A percentile compares a stretch with the other conserved stretches of the same genome.
phyloP scores from a whole-genome alignment of 92 coral and sea anemone species.

The Galaxea fascicularis region DNA sequence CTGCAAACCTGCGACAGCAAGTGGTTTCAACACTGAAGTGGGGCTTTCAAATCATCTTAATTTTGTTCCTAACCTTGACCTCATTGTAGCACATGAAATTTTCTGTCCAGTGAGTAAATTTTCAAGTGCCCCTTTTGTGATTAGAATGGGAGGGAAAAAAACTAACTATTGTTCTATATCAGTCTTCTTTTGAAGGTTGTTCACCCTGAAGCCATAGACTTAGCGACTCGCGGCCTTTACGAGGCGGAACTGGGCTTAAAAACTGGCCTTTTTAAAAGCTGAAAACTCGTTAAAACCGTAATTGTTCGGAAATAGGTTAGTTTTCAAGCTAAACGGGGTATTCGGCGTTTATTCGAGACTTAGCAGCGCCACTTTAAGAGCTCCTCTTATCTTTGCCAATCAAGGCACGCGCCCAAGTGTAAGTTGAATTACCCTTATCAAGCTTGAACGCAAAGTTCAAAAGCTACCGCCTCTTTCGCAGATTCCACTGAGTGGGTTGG shows the following conservation, averaged over 20 bases:
- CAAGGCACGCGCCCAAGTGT: conserved; percentile 63
- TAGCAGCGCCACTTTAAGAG: conserved; percentile 69
- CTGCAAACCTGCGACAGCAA: neutral
- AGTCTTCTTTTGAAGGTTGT: neutral
- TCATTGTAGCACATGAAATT: neutral
- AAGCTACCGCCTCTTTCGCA: conserved; percentile 80
- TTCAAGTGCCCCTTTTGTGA: conserved; percentile 35
- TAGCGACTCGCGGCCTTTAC: conserved; percentile 20
- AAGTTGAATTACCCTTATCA: conserved; percentile 78
- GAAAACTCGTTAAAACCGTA: conserved; percentile 50
- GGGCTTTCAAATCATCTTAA: conserved; percentile 4
- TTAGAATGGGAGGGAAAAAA: conserved; percentile 30
- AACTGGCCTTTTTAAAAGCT: conserved; percentile 21
- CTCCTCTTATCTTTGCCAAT: conserved; percentile 54
- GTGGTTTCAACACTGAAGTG: neutral
- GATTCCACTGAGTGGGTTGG: conserved; percentile 69
- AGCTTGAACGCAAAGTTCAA: conserved; percentile 72
- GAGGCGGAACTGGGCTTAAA: conserved; percentile 23
- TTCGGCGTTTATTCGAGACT: conserved; percentile 61
- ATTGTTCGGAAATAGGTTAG: conserved; percentile 55
- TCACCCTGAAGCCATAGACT: conserved; percentile 20
- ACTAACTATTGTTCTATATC: neutral
- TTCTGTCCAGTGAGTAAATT: conserved; percentile 5
- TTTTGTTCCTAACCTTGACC: conserved; percentile 20
- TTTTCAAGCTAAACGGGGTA: conserved; percentile 44